These are phyloP conservation scores for Onychorhynchus coronatus DNA, from an alignment of 2,113 vertebrate species.

Conservation along the genomic window DNA sequence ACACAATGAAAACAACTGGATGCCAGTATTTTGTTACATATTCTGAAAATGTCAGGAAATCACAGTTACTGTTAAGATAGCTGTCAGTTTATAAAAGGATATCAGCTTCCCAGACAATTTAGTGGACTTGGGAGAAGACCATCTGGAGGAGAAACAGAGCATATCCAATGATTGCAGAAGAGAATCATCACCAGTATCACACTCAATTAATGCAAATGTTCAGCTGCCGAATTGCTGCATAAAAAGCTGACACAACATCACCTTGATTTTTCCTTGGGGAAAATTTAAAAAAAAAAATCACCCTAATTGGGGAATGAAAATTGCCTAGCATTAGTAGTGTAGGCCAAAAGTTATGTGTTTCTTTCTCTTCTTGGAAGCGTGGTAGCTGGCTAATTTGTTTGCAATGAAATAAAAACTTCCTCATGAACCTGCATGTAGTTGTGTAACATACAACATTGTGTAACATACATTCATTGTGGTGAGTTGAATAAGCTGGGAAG, in stretches of 20 bases:
- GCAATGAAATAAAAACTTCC: neutral
- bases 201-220: conserved; percentile 35
- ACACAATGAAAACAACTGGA: neutral
- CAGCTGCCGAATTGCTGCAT: neutral
- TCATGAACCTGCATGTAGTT: neutral
- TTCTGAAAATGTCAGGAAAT: neutral
- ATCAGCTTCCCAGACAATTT: neutral
- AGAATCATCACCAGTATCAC: conserved; percentile 28
- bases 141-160: conserved; percentile 50
- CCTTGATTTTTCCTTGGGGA: conserved; percentile 47
- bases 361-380: neutral
- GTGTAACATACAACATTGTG: neutral
- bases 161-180: conserved; percentile 2
- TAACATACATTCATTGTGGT: neutral
- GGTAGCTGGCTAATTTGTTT: neutral
- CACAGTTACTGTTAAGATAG: neutral
- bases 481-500: neutral
- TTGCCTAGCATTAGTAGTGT: neutral
- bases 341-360: neutral
- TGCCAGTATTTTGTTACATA: neutral
- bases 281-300: neutral
- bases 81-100: neutral
- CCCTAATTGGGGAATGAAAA: neutral
- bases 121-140: neutral
- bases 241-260: conserved; percentile 33